A percentile compares a stretch with the other conserved stretches of the same genome.
Evolutionary conservation across 2,797 vertebrate genomes (phyloP).

Genomic region (Hypotaenidia philippensis): DNA sequence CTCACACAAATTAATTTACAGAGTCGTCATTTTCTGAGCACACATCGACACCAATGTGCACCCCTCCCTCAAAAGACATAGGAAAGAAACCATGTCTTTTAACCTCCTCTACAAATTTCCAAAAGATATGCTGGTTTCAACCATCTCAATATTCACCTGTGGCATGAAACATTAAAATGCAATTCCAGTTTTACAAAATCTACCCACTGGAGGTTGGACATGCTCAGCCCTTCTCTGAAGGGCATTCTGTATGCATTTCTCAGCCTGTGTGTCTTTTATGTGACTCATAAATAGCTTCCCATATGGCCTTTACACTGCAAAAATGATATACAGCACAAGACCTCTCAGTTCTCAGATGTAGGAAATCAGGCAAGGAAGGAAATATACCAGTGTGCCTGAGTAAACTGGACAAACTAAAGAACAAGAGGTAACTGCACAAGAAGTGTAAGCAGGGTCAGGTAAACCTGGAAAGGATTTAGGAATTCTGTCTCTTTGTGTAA

Average conservation of each 20-base stretch:
- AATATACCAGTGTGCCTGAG: too few species aligned
- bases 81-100: not conserved
- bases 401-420: too few species aligned
- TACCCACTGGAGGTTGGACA: not conserved
- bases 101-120: not conserved
- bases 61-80: not conserved
- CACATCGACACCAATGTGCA: accelerated
- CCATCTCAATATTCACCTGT: not conserved
- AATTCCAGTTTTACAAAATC: not conserved
- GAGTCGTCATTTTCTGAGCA: not conserved
- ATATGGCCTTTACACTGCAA: not conserved
- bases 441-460: too few species aligned
- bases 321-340: not conserved
- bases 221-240: not conserved
- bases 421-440: too few species aligned
- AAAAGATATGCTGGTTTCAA: not conserved
- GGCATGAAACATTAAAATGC: not conserved
- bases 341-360: too few species aligned
- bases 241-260: not conserved
- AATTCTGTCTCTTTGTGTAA: too few species aligned
- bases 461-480: too few species aligned
- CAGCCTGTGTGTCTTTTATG: not conserved
- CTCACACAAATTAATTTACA: not conserved
- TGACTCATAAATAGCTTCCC: not conserved
- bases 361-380: too few species aligned